Conservation (phyloP, 2,113 vertebrate genomes). For the Eulacestoma nigropectus region DNA sequence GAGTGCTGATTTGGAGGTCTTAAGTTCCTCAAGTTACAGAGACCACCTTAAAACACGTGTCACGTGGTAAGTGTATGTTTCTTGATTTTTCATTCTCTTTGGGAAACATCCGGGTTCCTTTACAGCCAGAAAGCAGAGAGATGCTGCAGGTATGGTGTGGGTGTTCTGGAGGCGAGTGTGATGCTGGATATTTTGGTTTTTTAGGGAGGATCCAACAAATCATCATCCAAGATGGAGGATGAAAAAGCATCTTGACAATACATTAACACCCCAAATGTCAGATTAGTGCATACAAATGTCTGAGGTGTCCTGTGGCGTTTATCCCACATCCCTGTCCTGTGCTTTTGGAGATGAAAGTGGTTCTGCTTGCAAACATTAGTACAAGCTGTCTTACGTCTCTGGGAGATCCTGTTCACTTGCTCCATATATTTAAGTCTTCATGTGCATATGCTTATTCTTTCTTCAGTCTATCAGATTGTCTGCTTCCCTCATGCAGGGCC, state of each 20-base stretch:
- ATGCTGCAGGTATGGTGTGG: background rate
- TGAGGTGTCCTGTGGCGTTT: background rate
- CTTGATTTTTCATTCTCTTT: background rate
- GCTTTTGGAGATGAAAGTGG: background rate
- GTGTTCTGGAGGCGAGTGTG: background rate
- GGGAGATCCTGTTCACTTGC: background rate
- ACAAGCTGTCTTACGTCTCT: background rate
- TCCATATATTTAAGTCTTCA: rapidly evolving
- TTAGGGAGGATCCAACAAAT: background rate
- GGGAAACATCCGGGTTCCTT: background rate
- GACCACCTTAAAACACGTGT: background rate
- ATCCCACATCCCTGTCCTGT: background rate
- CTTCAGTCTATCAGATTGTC: rapidly evolving
- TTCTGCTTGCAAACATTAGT: background rate
- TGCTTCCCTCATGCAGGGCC: background rate
- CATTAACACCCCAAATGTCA: background rate
- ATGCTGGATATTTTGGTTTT: background rate
- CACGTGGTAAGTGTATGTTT: background rate
- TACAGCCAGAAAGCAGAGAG: background rate
- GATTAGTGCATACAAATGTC: background rate
- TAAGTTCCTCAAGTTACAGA: background rate
- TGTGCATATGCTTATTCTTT: background rate
- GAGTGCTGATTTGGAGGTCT: background rate
- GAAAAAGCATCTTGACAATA: background rate
- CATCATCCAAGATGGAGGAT: background rate